phyloP scores from a whole-genome alignment of 2,113 vertebrate species.

The Oenanthe melanoleuca region DNA sequence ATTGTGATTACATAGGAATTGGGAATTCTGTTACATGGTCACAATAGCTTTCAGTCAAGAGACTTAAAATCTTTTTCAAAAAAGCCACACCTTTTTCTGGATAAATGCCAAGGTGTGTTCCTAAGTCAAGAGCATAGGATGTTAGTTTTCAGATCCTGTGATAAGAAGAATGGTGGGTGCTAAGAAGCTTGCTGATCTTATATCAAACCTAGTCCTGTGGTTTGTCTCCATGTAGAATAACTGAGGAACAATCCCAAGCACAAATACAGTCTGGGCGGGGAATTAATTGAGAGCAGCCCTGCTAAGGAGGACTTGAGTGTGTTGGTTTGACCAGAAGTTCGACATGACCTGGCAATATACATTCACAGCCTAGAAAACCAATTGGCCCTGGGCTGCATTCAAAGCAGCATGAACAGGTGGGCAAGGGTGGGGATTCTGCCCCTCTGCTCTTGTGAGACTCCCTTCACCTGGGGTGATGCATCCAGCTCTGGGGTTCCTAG shows the following conservation, averaged over 20 bases:
- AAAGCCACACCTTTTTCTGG: background rate
- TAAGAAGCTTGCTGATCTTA: background rate
- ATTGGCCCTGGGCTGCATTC: fast-evolving
- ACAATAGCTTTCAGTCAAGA: background rate
- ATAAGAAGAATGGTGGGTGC: background rate
- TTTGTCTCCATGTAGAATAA: background rate
- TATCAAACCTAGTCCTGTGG: background rate
- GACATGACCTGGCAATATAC: background rate
- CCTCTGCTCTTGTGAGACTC: background rate
- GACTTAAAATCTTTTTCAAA: background rate
- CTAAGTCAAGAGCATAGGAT: fast-evolving
- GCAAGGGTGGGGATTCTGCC: background rate
- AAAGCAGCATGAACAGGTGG: background rate
- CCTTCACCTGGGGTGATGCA: background rate
- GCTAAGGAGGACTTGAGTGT: background rate
- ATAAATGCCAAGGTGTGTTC: background rate
- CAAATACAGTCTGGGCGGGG: background rate
- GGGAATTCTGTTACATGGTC: background rate
- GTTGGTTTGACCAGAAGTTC: background rate
- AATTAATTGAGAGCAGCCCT: background rate
- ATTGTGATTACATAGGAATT: background rate
- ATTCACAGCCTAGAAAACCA: background rate
- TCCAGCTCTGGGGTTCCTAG: background rate
- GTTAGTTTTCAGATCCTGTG: background rate
- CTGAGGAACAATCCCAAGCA: background rate